Conservation (phyloP, 2,797 vertebrate species). For the Sebastes elongatus region DNA sequence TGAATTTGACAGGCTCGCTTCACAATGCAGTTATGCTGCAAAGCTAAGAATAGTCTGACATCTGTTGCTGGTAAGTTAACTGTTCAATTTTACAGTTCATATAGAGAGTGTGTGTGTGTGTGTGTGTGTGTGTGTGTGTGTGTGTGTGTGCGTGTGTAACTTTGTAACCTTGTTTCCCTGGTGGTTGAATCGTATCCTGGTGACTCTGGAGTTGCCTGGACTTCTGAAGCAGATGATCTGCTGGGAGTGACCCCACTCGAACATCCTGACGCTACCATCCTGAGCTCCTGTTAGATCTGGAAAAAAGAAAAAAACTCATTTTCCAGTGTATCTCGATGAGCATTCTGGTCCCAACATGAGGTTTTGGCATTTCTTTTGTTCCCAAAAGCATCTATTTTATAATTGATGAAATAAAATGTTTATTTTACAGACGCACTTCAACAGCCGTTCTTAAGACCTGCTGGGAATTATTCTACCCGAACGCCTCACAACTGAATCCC, state of each 20-base stretch:
- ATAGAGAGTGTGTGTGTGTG: neutral
- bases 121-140: neutral
- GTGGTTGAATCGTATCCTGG: slow-evolving; percentile 95
- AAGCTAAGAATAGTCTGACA: slow-evolving; percentile 14
- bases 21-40: neutral
- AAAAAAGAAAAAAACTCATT: neutral
- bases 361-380: slow-evolving; percentile 23
- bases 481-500: slow-evolving; percentile 16
- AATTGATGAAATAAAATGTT: slow-evolving; percentile 32
- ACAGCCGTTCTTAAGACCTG: neutral
- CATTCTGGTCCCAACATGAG: slow-evolving; percentile 19
- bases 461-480: slow-evolving; percentile 26
- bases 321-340: neutral
- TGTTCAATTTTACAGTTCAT: neutral
- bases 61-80: neutral
- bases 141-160: neutral
- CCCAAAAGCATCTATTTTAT: slow-evolving; percentile 21
- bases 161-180: slow-evolving; percentile 96
- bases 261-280: slow-evolving; percentile 98
- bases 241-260: slow-evolving; percentile 98
- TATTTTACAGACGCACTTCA: slow-evolving; percentile 7
- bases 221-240: slow-evolving; percentile 96
- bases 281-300: slow-evolving; percentile 97
- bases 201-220: slow-evolving; percentile 94
- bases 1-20: slow-evolving; percentile 31